Evolutionary conservation across 2,113 vertebrate genomes (phyloP).

Genomic region (Merops nubicus): DNA sequence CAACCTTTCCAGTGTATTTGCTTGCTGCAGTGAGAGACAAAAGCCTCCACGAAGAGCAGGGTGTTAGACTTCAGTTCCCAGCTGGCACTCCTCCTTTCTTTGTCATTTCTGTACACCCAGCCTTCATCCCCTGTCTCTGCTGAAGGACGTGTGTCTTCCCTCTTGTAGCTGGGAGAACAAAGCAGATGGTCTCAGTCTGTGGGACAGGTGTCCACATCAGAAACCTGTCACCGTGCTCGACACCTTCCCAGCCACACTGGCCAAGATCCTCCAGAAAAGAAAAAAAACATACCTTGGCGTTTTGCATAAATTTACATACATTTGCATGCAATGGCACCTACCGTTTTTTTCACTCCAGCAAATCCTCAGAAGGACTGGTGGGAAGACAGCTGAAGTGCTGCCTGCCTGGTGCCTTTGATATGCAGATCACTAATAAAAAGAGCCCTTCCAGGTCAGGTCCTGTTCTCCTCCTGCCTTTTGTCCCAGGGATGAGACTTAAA

Average conservation of each 20-base stretch:
- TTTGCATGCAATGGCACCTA: slow-evolving; percentile 32
- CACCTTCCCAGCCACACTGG: slow-evolving; percentile 46
- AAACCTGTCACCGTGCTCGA: slow-evolving; percentile 53
- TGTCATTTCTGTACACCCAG: background rate
- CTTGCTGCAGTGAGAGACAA: background rate
- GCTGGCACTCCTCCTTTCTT: background rate
- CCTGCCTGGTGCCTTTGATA: background rate
- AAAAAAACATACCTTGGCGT: slow-evolving; percentile 17
- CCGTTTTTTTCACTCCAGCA: background rate
- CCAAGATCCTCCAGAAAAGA: slow-evolving; percentile 37
- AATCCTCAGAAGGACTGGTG: background rate
- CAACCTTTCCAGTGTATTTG: background rate
- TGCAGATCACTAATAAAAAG: background rate
- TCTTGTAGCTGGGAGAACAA: background rate
- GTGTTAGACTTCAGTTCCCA: background rate
- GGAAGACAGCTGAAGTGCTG: background rate
- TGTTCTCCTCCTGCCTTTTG: background rate
- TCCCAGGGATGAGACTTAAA: background rate
- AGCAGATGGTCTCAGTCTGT: slow-evolving; percentile 68
- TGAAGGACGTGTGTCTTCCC: background rate
- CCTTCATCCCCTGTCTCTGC: background rate
- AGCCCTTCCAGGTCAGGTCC: background rate
- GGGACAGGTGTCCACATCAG: slow-evolving; percentile 65
- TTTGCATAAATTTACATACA: slow-evolving; percentile 61
- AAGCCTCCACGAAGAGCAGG: background rate